phyloP scores from a whole-genome alignment of 2,888 invertebrate genomes.

The Drosophila anomelani region DNA sequence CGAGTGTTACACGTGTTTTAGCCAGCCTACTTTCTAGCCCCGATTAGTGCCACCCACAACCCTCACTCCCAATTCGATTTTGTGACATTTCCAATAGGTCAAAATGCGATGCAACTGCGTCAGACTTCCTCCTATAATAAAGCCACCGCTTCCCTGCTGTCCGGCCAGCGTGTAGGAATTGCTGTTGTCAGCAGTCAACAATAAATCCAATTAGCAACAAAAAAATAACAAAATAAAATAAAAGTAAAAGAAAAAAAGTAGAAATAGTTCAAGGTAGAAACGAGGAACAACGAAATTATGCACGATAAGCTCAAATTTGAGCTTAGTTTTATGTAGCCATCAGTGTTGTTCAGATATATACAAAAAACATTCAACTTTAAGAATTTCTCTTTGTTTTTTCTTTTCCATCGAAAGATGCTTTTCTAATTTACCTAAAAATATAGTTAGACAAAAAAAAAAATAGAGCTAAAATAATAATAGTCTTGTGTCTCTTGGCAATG shows the following conservation, averaged over 20 bases:
- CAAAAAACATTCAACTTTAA: not conserved
- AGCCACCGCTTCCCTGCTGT: not conserved
- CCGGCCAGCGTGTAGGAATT: conserved; percentile 8
- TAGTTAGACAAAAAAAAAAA: no score
- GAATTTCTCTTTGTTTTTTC: not conserved
- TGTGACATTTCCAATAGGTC: conserved; percentile 39
- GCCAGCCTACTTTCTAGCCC: not conserved
- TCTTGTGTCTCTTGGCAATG: not conserved
- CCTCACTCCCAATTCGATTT: conserved; percentile 5
- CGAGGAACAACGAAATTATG: conserved; percentile 49
- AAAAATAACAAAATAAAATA: conserved; percentile 42
- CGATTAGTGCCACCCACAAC: conserved; percentile 2
- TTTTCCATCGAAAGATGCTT: not conserved
- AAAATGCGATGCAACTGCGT: conserved; percentile 40
- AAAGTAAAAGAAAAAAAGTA: conserved; percentile 41
- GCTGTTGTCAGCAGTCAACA: conserved; percentile 73
- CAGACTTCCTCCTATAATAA: conserved; percentile 16
- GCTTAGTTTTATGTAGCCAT: conserved; percentile 12
- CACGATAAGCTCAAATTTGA: conserved; percentile 62
- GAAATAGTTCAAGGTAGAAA: conserved; percentile 67
- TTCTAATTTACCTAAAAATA: no score
- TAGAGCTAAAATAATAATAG: not conserved
- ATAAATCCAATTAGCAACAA: conserved; percentile 73
- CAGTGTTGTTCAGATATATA: conserved; percentile 3
- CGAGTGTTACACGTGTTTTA: conserved; percentile 20